Conservation (phyloP, 2,888 invertebrate species). For the Celastrina argiolus region DNA sequence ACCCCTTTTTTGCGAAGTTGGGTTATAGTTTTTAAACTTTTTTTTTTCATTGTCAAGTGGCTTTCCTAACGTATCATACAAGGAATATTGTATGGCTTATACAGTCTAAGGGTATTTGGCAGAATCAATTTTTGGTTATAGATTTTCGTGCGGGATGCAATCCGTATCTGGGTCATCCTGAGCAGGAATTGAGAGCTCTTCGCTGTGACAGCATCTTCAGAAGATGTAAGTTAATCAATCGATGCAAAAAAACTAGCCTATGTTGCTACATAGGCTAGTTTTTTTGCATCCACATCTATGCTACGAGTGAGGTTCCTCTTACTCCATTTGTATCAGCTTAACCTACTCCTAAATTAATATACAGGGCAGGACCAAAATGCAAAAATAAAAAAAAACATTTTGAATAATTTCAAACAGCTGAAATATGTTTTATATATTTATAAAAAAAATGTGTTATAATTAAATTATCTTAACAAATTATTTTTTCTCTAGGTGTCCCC, state of each 20-base stretch:
- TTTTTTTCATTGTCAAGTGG: no score
- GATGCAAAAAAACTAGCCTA: neutral
- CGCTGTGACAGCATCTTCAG: conserved; percentile 56
- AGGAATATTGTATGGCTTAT: no score
- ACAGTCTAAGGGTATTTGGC: neutral
- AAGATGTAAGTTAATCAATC: conserved; percentile 50
- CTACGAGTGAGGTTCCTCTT: no score
- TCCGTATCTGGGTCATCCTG: conserved; percentile 67
- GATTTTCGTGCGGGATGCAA: conserved; percentile 72
- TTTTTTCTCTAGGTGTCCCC: conserved; percentile 51
- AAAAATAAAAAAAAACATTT: no score
- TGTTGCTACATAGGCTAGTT: neutral
- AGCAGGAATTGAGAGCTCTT: conserved; percentile 59
- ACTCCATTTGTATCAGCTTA: no score
- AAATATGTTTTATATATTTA: neutral
- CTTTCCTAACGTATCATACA: no score
- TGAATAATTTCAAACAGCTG: no score
- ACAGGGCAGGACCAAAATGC: no score
- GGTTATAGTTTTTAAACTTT: no score
- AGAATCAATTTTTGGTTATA: conserved; percentile 32
- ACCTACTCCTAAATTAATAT: no score
- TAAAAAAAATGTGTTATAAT: neutral
- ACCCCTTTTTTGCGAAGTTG: no score
- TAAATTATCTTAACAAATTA: neutral
- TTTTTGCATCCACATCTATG: neutral